Evolutionary conservation across 2,888 invertebrate species (phyloP).

Genomic region (Cylindroiulus punctatus): DNA sequence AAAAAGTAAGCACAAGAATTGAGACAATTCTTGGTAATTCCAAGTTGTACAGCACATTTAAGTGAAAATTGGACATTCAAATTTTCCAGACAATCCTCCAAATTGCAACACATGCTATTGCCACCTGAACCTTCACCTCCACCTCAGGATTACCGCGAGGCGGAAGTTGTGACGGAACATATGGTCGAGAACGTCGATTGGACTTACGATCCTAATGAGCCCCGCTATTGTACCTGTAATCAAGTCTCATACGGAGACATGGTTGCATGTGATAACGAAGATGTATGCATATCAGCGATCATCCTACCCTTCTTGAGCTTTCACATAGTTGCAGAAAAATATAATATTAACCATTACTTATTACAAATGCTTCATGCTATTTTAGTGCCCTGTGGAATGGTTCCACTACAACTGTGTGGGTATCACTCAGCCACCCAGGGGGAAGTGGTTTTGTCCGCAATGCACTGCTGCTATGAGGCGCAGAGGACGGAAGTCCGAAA

Average conservation of each 20-base stretch:
- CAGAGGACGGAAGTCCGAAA: conserved; percentile 69
- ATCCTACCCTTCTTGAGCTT: not conserved
- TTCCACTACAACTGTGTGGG: conserved; percentile 99
- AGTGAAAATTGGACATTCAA: not conserved
- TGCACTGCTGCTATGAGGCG: conserved; percentile 89
- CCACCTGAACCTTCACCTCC: conserved; percentile 59
- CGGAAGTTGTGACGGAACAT: conserved; percentile 61
- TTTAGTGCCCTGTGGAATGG: conserved; percentile 97
- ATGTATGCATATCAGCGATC: conserved; percentile 73
- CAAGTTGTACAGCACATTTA: too few relatives aligned
- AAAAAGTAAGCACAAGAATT: conserved; percentile 46
- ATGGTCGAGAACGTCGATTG: conserved; percentile 72
- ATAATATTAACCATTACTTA: not conserved
- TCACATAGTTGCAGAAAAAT: not conserved
- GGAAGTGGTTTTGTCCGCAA: conserved; percentile 98
- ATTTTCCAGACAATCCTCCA: conserved; percentile 54
- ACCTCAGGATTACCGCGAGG: conserved; percentile 56
- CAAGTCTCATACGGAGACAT: conserved; percentile 98
- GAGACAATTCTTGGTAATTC: conserved; percentile 12
- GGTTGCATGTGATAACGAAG: conserved; percentile 99
- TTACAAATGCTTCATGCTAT: not conserved
- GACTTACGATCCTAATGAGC: conserved; percentile 96
- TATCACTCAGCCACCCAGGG: conserved; percentile 94
- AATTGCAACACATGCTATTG: conserved; percentile 51
- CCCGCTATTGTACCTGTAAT: conserved; percentile 94